Conservation (phyloP, 2,797 vertebrate genomes). For the Lepidocolaptes lacrymiger region DNA sequence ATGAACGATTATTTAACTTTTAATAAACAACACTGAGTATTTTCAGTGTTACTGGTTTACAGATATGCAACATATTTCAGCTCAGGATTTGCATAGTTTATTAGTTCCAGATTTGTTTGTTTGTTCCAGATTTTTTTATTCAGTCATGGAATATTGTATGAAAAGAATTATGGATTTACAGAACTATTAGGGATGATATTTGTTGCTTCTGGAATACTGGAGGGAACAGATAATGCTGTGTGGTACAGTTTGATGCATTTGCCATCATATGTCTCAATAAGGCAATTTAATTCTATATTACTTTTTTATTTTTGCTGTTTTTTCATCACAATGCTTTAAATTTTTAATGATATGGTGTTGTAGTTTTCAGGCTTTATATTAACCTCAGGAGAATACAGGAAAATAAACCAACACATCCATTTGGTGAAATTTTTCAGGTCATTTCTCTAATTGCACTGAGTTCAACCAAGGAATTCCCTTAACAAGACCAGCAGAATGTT, state of each 20-base stretch:
- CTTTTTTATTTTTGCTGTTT: not conserved
- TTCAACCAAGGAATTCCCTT: not conserved
- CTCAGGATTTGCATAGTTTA: not conserved
- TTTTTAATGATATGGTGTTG: not conserved
- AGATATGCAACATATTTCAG: not conserved
- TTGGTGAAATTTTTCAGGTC: not conserved
- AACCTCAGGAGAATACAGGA: not conserved
- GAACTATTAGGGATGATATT: not conserved
- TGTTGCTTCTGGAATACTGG: not conserved
- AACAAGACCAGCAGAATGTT: not conserved
- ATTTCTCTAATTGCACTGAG: not conserved
- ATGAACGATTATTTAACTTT: accelerated
- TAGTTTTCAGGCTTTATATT: not conserved
- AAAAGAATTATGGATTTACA: not conserved
- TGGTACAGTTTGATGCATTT: not conserved
- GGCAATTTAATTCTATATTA: not conserved
- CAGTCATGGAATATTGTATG: not conserved
- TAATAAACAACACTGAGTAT: not conserved
- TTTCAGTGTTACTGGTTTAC: not conserved
- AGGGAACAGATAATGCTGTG: not conserved
- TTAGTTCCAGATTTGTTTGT: not conserved
- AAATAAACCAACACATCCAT: not conserved
- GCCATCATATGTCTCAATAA: not conserved
- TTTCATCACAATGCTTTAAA: not conserved
- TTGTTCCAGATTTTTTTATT: not conserved